Conservation (phyloP, 1,140 invertebrate genomes). For the Gryllus bimaculatus region DNA sequence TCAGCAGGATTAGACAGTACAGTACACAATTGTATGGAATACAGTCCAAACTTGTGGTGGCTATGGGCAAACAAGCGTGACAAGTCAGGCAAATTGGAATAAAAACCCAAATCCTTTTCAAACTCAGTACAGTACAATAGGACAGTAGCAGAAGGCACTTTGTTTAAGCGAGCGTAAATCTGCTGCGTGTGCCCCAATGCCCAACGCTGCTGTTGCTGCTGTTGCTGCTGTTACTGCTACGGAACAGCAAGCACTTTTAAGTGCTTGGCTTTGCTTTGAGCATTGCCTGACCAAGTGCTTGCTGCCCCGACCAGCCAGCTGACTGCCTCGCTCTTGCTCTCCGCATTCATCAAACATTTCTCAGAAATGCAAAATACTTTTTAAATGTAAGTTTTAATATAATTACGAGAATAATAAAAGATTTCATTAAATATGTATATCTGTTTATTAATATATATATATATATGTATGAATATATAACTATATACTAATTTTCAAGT, state of each 20-base stretch:
- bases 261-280: background rate
- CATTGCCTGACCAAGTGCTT: background rate
- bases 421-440: conserved; percentile 10
- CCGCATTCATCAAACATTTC: background rate
- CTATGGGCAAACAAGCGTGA: conserved; percentile 24
- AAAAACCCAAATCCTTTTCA: conserved; percentile 24
- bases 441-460: conserved; percentile 9
- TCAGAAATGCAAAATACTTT: conserved; percentile 5
- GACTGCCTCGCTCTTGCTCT: conserved; percentile 2
- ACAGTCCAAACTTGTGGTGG: conserved; percentile 23
- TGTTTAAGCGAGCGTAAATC: conserved; percentile 15
- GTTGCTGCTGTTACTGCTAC: background rate
- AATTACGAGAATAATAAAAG: conserved; percentile 18
- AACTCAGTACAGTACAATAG: conserved; percentile 23
- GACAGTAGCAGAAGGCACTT: conserved; percentile 25
- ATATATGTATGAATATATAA: conserved; percentile 14
- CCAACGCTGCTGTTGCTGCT: conserved; percentile 8
- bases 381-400: background rate
- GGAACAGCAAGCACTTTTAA: background rate
- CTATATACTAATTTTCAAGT: conserved; percentile 1
- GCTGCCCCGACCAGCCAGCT: background rate
- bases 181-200: conserved; percentile 13
- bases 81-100: conserved; percentile 24
- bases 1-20: conserved; percentile 37
- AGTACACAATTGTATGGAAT: conserved; percentile 38